Evolutionary conservation across 2,113 vertebrate species (phyloP).

Genomic region (Melanerpes formicivorus): DNA sequence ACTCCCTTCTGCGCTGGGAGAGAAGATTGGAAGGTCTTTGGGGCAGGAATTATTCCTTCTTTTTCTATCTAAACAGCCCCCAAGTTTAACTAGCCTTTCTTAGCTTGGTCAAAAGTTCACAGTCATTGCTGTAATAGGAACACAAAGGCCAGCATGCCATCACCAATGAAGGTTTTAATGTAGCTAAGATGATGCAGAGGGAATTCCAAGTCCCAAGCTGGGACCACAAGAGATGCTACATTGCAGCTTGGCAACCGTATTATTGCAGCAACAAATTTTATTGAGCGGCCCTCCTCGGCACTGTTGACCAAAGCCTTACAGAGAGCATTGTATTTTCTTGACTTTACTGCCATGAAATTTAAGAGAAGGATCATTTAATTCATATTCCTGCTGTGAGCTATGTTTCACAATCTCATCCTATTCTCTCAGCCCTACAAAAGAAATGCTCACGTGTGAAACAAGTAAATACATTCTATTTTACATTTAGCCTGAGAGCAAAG

Average conservation of each 20-base stretch:
- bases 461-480: neutral
- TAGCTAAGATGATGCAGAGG: neutral
- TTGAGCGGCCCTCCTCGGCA: neutral
- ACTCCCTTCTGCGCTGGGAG: neutral
- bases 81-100: neutral
- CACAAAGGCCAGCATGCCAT: neutral
- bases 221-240: accelerated
- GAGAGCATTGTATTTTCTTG: neutral
- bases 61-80: neutral
- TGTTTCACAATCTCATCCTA: neutral
- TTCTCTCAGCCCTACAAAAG: neutral
- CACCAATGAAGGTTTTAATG: neutral
- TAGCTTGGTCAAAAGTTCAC: neutral
- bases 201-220: neutral
- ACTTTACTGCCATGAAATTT: neutral
- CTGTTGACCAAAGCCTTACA: neutral
- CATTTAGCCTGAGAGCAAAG: neutral
- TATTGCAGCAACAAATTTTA: conserved; percentile 1
- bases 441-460: conserved; percentile 12
- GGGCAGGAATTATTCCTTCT: neutral
- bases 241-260: neutral
- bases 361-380: neutral
- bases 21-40: neutral
- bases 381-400: neutral
- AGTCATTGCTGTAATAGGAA: neutral